These are phyloP conservation scores for Scaptomyza tumidula DNA, from an alignment of 2,888 invertebrate genomes.

Conservation along the genomic window DNA sequence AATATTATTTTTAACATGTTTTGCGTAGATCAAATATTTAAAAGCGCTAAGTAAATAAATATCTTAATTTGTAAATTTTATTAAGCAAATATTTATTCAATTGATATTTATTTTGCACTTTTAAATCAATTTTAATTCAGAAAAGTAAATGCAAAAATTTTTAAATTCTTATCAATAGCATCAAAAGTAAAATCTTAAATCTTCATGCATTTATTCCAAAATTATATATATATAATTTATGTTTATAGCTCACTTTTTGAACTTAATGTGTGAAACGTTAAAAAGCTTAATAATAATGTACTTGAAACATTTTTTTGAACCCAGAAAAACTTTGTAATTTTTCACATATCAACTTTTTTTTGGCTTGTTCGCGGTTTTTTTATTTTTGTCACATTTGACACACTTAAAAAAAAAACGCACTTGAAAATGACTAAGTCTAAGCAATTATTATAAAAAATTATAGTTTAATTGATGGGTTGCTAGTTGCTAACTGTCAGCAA, in stretches of 20 bases:
- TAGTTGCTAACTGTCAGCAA: slow-evolving; percentile 19
- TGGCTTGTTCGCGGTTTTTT: neutral
- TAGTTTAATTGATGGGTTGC: slow-evolving; percentile 25
- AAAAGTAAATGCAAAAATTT: too few relatives aligned
- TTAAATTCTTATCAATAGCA: too few relatives aligned
- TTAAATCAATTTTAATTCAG: too few relatives aligned
- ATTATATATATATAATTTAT: neutral
- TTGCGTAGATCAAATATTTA: too few relatives aligned
- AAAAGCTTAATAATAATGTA: neutral
- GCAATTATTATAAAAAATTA: slow-evolving; percentile 39
- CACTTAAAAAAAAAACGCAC: slow-evolving; percentile 39
- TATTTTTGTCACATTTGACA: slow-evolving; percentile 36
- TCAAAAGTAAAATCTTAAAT: too few relatives aligned
- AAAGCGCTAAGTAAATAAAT: too few relatives aligned
- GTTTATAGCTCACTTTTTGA: neutral
- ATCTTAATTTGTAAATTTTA: too few relatives aligned
- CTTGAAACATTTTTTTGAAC: slow-evolving; percentile 16
- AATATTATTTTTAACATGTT: too few relatives aligned
- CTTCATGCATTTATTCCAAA: too few relatives aligned
- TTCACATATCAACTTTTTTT: slow-evolving; percentile 6
- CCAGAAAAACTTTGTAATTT: slow-evolving; percentile 11
- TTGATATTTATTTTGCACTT: too few relatives aligned
- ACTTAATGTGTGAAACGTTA: too few relatives aligned
- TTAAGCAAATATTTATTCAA: too few relatives aligned
- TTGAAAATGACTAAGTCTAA: slow-evolving; percentile 31